Percentiles rank a stretch among this genome's conserved stretches.
These are phyloP conservation scores for Anguilla japonica DNA, from an alignment of 2,113 vertebrate genomes.

Conservation along the genomic window DNA sequence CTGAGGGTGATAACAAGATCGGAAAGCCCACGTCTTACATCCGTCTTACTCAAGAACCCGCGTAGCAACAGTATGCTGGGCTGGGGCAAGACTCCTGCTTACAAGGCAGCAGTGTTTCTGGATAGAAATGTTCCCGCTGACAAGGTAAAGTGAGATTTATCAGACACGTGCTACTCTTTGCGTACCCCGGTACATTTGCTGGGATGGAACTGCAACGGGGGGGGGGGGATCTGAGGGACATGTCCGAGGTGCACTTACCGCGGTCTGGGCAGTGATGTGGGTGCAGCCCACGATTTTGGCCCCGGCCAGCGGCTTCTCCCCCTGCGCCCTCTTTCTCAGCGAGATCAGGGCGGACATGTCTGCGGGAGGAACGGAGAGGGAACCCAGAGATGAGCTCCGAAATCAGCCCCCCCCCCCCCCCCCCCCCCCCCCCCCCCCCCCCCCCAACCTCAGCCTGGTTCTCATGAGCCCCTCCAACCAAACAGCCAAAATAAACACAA, in stretches of 20 bases:
- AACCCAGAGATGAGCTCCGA: background rate
- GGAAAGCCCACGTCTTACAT: background rate
- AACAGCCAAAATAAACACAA: background rate
- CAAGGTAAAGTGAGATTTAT: background rate
- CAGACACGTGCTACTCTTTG: background rate
- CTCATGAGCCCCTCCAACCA: background rate
- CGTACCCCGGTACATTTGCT: background rate
- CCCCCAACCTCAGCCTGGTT: background rate
- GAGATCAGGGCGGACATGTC: conserved; percentile 84
- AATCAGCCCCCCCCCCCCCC: background rate
- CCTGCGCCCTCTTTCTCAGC: conserved; percentile 81
- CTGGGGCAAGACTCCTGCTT: background rate
- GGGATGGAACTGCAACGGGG: background rate
- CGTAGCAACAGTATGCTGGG: background rate
- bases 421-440: too few relatives aligned
- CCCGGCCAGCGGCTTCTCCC: conserved; percentile 79
- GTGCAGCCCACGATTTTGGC: conserved; percentile 85
- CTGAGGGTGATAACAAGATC: background rate
- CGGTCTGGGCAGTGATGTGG: conserved; percentile 81
- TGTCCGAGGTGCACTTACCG: conserved; percentile 60
- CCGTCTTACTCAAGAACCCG: too few relatives aligned
- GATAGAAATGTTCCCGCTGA: background rate
- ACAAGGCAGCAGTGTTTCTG: background rate
- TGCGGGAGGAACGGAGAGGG: conserved; percentile 52
- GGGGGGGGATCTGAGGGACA: background rate